These are phyloP conservation scores for Drosophila oshimai DNA, from an alignment of 1,140 invertebrate genomes.

Conservation along the genomic window DNA sequence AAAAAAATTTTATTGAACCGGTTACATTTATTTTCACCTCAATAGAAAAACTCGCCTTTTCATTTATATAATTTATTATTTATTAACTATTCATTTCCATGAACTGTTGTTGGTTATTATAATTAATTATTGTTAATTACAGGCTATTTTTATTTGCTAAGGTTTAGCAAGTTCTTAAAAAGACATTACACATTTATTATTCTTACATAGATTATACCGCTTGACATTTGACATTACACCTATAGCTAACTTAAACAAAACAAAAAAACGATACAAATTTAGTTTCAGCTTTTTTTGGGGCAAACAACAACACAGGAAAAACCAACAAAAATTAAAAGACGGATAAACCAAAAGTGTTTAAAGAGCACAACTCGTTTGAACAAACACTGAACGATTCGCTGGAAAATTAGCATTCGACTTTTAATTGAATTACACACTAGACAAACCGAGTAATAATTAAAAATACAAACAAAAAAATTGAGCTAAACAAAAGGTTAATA, in stretches of 20 bases:
- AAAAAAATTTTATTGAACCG: too few relatives aligned
- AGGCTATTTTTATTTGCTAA: conserved; percentile 60
- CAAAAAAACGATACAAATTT: neutral
- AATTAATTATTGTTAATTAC: conserved; percentile 68
- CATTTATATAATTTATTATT: conserved; percentile 36
- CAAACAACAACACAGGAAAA: conserved; percentile 25
- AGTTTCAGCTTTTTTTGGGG: conserved; percentile 1
- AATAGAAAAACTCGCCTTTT: neutral
- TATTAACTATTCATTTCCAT: conserved; percentile 24
- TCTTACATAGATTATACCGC: conserved; percentile 32
- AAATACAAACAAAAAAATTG: conserved; percentile 48
- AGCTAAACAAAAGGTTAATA: conserved; percentile 30
- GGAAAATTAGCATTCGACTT: conserved; percentile 39
- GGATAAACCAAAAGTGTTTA: conserved; percentile 62
- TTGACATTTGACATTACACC: conserved; percentile 25
- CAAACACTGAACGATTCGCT: conserved; percentile 54
- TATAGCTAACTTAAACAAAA: conserved; percentile 11
- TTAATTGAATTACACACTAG: conserved; percentile 45
- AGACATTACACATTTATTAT: conserved; percentile 55
- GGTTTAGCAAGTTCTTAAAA: conserved; percentile 48
- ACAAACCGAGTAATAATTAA: conserved; percentile 46
- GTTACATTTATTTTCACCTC: neutral
- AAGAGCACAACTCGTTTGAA: conserved; percentile 67
- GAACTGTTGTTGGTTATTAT: conserved; percentile 39
- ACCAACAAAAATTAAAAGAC: conserved; percentile 1